These are phyloP conservation scores for Lepilemur ruficaudatus DNA, from an alignment of 2,797 vertebrate genomes.

Conservation along the genomic window DNA sequence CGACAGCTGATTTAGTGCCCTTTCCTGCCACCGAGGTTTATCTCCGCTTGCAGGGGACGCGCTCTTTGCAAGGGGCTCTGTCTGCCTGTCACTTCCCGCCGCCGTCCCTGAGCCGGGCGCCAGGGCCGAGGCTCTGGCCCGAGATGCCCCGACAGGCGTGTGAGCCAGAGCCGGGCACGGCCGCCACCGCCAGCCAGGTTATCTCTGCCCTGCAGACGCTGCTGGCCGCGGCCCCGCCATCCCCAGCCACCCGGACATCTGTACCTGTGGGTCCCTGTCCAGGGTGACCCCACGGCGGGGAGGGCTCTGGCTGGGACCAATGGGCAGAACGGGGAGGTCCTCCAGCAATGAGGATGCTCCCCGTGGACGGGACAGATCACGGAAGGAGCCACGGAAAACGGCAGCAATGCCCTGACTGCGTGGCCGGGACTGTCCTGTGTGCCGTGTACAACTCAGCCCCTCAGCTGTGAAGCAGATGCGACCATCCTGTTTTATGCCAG, in stretches of 20 bases:
- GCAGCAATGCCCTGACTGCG: accelerated
- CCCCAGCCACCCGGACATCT: conserved; percentile 38
- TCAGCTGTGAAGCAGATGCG: neutral
- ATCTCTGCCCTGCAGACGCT: conserved; percentile 83
- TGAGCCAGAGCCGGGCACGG: conserved; percentile 71
- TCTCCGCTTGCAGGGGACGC: conserved; percentile 84
- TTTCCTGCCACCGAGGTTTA: conserved; percentile 76
- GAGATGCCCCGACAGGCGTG: conserved; percentile 76
- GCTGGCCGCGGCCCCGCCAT: conserved; percentile 20
- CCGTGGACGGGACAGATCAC: accelerated
- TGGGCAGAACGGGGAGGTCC: too few relatives aligned
- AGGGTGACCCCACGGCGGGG: neutral
- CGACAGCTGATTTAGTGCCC: conserved; percentile 80
- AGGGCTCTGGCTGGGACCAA: neutral
- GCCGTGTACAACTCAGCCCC: accelerated
- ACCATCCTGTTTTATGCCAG: accelerated
- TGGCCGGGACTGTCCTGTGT: accelerated
- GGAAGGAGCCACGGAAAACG: neutral
- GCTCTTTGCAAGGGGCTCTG: conserved; percentile 84
- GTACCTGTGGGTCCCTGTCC: conserved; percentile 37
- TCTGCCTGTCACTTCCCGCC: conserved; percentile 83
- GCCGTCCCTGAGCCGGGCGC: conserved; percentile 64
- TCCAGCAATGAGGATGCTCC: accelerated
- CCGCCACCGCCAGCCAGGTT: conserved; percentile 78
- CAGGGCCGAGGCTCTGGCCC: conserved; percentile 75